Evolutionary conservation across 2,113 vertebrate species (phyloP).

Genomic region (Pterophyllum scalare): DNA sequence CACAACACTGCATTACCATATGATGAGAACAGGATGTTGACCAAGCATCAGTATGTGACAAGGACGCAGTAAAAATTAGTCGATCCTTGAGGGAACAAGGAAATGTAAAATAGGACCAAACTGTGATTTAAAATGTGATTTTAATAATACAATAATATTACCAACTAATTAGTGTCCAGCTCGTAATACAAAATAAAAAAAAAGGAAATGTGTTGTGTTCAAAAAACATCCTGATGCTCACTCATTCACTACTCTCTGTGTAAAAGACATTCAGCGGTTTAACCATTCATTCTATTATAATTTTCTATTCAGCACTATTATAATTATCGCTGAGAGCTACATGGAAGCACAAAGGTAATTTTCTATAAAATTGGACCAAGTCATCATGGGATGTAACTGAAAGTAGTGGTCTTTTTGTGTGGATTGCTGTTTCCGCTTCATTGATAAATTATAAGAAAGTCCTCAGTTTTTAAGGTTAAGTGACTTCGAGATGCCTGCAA

Average conservation of each 20-base stretch:
- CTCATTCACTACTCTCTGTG: background rate
- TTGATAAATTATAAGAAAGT: background rate
- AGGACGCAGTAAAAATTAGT: background rate
- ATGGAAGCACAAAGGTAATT: background rate
- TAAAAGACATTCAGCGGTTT: background rate
- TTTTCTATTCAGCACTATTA: background rate
- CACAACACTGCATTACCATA: background rate
- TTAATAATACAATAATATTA: rapidly evolving
- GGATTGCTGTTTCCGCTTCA: background rate
- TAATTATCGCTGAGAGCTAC: background rate
- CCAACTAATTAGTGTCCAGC: background rate
- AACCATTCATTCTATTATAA: background rate
- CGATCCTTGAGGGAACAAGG: background rate
- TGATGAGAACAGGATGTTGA: background rate
- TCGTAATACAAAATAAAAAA: background rate
- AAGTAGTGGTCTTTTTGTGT: background rate
- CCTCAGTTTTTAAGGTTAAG: background rate
- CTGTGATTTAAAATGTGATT: background rate
- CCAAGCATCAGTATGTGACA: background rate
- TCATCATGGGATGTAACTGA: background rate
- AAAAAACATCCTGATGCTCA: background rate
- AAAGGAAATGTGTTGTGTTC: background rate
- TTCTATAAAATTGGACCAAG: background rate
- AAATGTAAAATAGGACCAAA: background rate
- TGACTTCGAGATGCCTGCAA: background rate